Evolutionary conservation across 1,140 invertebrate genomes (phyloP).

Genomic region (Trichogramma pretiosum): DNA sequence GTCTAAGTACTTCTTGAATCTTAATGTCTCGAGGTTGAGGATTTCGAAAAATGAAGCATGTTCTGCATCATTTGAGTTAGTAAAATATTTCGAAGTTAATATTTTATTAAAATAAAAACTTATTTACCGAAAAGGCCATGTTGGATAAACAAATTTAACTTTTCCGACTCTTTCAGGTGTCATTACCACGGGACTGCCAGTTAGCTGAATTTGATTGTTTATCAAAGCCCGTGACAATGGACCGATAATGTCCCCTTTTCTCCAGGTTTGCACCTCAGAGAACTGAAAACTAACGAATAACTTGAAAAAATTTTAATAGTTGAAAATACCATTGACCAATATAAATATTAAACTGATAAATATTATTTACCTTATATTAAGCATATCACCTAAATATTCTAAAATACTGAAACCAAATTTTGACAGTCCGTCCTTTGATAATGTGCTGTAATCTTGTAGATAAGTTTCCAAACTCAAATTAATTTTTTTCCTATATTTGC

Average conservation of each 20-base stretch:
- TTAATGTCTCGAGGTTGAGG: slow-evolving; percentile 15
- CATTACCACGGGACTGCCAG: slow-evolving; percentile 3
- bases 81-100: neutral
- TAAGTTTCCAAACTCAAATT: too few species aligned
- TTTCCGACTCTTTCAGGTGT: neutral
- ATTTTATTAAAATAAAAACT: neutral
- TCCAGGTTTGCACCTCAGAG: too few species aligned
- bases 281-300: too few species aligned
- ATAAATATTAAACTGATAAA: too few species aligned
- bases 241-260: neutral
- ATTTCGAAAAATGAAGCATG: slow-evolving; percentile 27
- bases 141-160: neutral
- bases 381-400: too few species aligned
- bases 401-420: too few species aligned
- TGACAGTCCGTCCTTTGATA: too few species aligned
- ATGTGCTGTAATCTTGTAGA: too few species aligned
- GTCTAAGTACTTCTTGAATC: slow-evolving; percentile 16
- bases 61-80: slow-evolving; percentile 11
- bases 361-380: too few species aligned
- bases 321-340: too few species aligned
- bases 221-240: neutral
- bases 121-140: slow-evolving; percentile 9
- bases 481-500: too few species aligned
- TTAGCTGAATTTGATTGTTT: neutral
- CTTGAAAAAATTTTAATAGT: too few species aligned